Evolutionary conservation across 1,140 invertebrate species (phyloP).

Genomic region (Ceratosolen fusciceps): DNA sequence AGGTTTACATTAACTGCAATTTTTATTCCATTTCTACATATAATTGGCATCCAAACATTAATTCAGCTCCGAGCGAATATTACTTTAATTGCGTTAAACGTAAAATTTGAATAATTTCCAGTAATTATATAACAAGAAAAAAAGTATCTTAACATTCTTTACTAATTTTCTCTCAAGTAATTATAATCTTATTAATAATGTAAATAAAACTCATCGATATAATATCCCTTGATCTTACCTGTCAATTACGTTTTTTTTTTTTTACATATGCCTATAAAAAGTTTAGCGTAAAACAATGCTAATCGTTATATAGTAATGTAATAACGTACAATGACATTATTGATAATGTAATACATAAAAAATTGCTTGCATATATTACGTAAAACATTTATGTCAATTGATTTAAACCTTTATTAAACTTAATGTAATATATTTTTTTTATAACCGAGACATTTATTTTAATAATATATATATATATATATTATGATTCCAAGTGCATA

Average conservation of each 20-base stretch:
- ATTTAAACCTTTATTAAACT: too few species aligned
- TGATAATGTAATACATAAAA: background rate
- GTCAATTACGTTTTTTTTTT: background rate
- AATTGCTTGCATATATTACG: background rate
- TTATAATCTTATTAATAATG: background rate
- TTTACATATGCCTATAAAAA: background rate
- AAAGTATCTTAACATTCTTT: background rate
- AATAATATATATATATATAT: too few species aligned
- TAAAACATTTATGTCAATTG: too few species aligned
- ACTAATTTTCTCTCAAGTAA: background rate
- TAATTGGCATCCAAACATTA: background rate
- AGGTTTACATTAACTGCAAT: background rate
- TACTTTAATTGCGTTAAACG: background rate
- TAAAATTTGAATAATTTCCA: slow-evolving; percentile 6
- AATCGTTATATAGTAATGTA: background rate
- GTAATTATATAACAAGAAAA: background rate
- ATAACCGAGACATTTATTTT: too few species aligned
- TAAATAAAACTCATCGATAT: background rate
- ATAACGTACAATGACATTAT: background rate
- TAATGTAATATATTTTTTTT: too few species aligned
- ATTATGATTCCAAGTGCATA: too few species aligned
- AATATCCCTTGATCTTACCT: background rate
- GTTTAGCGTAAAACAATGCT: background rate
- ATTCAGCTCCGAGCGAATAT: background rate
- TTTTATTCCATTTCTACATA: background rate